Evolutionary conservation across 2,113 vertebrate species (phyloP).

Genomic region (Gopherus evgoodei): DNA sequence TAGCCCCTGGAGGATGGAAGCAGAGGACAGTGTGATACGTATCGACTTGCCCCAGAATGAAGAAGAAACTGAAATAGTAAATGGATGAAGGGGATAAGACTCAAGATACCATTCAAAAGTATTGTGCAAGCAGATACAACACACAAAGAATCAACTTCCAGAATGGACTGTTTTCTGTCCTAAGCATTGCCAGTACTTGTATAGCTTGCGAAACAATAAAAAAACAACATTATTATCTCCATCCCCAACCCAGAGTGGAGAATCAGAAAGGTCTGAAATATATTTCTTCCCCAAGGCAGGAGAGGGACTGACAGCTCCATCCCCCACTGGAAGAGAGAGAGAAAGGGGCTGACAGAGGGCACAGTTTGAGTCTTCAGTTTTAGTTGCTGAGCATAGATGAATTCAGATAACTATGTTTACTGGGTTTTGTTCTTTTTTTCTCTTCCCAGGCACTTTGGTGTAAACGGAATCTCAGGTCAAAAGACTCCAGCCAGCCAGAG

Average conservation of each 20-base stretch:
- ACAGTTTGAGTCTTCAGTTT: background rate
- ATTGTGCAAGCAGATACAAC: background rate
- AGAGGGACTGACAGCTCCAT: background rate
- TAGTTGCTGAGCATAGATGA: accelerated
- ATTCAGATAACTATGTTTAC: background rate
- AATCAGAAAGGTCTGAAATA: background rate
- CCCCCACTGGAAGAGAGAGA: background rate
- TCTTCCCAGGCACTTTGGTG: conserved; percentile 38
- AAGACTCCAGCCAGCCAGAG: background rate
- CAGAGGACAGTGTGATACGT: accelerated
- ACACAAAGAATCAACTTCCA: background rate
- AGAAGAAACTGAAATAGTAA: accelerated
- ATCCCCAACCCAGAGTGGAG: background rate
- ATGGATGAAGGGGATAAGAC: accelerated
- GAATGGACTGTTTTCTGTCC: accelerated
- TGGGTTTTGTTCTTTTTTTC: conserved; percentile 24
- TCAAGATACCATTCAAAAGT: accelerated
- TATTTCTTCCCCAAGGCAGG: accelerated
- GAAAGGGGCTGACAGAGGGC: background rate
- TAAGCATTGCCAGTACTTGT: background rate
- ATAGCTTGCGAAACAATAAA: background rate
- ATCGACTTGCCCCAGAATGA: accelerated
- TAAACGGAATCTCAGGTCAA: background rate
- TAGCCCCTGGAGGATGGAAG: accelerated
- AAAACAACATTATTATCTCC: background rate